These are phyloP conservation scores for Ptychadena robeensis DNA, from an alignment of 2,797 vertebrate species.

Conservation along the genomic window DNA sequence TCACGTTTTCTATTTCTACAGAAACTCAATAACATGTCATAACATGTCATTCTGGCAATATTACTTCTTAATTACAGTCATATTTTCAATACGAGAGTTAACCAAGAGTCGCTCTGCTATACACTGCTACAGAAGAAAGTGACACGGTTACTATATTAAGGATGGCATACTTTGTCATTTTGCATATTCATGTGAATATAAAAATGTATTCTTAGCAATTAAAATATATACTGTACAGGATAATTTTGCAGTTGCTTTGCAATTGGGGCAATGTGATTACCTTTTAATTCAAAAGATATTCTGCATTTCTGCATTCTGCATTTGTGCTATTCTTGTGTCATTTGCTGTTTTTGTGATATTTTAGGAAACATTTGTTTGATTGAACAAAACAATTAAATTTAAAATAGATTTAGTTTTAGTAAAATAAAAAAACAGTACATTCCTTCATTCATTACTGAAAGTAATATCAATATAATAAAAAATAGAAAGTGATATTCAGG, in stretches of 20 bases:
- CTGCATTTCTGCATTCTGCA: background rate
- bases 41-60: constrained; percentile 15
- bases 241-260: background rate
- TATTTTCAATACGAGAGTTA: constrained; percentile 11
- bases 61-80: constrained; percentile 14
- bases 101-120: background rate
- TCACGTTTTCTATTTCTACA: constrained; percentile 11
- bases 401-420: too few species aligned
- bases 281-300: background rate
- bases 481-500: too few species aligned
- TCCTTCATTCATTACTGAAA: too few species aligned
- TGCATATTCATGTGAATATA: background rate
- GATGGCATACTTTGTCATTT: background rate
- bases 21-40: background rate
- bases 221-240: background rate
- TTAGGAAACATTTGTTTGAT: background rate
- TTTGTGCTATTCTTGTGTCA: background rate
- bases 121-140: background rate
- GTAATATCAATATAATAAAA: too few species aligned
- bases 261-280: background rate
- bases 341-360: background rate
- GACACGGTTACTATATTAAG: background rate
- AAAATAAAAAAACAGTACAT: too few species aligned
- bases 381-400: background rate
- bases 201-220: background rate